A percentile compares a stretch with the other conserved stretches of the same genome.
Conservation (phyloP, 2,888 invertebrate species). For the Patella ulyssiponensis region DNA sequence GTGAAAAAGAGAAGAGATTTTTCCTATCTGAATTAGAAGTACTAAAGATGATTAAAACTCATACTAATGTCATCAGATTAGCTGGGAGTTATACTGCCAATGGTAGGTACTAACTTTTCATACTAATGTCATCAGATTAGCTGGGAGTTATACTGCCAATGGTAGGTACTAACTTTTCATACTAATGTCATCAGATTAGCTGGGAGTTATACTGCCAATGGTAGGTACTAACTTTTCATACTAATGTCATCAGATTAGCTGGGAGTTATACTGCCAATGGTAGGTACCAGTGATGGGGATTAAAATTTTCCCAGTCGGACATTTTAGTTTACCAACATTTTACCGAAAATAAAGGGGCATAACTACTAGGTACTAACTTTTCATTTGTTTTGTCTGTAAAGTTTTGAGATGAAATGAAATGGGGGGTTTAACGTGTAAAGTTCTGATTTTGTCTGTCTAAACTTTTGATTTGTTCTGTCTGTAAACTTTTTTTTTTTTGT, state of each 20-base stretch:
- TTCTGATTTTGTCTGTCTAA: no score
- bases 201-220: constrained; percentile 63
- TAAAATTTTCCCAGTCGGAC: no score
- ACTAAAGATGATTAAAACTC: constrained; percentile 60
- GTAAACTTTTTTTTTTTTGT: no score
- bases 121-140: constrained; percentile 57
- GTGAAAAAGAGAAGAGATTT: constrained; percentile 60
- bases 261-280: constrained; percentile 63
- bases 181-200: constrained; percentile 60
- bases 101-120: constrained; percentile 58
- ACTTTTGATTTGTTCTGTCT: no score
- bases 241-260: constrained; percentile 58
- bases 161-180: constrained; percentile 56
- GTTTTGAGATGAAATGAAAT: no score
- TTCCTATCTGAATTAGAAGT: constrained; percentile 63
- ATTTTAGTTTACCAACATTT: no score
- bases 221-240: constrained; percentile 57
- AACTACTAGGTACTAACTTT: no score
- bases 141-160: constrained; percentile 62
- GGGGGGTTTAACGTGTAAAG: no score
- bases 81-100: constrained; percentile 64
- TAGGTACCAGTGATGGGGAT: constrained; percentile 27
- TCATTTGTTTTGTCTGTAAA: no score
- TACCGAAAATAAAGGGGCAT: no score
- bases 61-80: constrained; percentile 59